Evolutionary conservation across 2,113 vertebrate genomes (phyloP).

Genomic region (Eurystomus gularis): DNA sequence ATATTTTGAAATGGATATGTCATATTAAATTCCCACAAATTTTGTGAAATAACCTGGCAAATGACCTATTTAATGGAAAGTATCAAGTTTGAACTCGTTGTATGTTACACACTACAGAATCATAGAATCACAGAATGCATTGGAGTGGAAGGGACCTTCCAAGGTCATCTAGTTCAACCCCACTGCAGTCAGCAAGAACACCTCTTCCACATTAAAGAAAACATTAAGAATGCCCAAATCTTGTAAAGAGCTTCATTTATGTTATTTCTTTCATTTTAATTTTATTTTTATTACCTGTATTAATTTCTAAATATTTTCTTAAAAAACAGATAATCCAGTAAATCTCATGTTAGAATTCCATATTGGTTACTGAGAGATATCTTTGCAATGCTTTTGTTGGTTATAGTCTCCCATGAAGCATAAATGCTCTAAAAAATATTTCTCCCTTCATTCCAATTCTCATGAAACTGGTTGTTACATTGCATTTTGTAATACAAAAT

Average conservation of each 20-base stretch:
- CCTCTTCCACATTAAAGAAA: neutral
- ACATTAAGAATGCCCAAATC: neutral
- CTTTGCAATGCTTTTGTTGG: neutral
- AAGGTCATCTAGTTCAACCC: no score
- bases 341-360: neutral
- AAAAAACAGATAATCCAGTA: neutral
- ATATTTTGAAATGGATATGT: neutral
- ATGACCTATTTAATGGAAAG: neutral
- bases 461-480: neutral
- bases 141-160: no score
- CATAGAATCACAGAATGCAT: no score
- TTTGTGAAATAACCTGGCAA: neutral
- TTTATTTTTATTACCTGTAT: neutral
- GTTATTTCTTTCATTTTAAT: neutral
- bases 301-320: neutral
- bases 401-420: neutral
- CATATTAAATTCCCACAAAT: neutral
- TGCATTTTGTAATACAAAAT: neutral
- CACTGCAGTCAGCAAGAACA: no score
- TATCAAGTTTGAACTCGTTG: neutral
- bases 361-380: neutral
- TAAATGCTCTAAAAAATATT: neutral
- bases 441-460: neutral
- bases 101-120: neutral
- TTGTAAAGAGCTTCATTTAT: fast-evolving